phyloP scores from a whole-genome alignment of 2,797 vertebrate genomes.

The Sebastolobus altivelis region DNA sequence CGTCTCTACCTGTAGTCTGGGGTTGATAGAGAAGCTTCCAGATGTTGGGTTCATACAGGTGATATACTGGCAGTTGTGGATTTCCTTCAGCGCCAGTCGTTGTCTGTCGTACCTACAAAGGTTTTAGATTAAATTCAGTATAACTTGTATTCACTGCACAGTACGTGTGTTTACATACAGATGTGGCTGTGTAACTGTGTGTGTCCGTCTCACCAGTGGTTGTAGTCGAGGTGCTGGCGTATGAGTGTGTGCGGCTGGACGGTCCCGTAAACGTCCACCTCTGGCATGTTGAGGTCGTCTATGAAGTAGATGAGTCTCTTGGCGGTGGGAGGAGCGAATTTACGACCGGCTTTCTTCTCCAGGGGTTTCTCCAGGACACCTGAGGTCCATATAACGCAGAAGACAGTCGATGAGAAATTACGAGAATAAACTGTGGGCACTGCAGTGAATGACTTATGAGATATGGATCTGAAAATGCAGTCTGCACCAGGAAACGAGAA shows the following conservation, averaged over 20 bases:
- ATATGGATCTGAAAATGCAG: not conserved
- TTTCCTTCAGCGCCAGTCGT: constrained; percentile 92
- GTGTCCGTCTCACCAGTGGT: constrained; percentile 79
- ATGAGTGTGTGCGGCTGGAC: constrained; percentile 88
- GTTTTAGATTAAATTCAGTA: constrained; percentile 5
- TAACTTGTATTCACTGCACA: not conserved
- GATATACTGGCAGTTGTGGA: constrained; percentile 93
- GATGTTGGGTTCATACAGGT: constrained; percentile 95
- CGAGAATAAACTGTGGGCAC: not conserved
- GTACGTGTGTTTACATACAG: not conserved
- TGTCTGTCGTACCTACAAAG: constrained; percentile 95
- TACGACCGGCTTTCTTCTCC: constrained; percentile 88
- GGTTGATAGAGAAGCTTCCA: constrained; percentile 95
- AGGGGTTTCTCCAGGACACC: constrained; percentile 88
- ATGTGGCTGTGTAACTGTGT: not conserved
- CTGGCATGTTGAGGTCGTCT: constrained; percentile 89
- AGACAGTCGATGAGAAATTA: not conserved
- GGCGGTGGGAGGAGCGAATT: constrained; percentile 83
- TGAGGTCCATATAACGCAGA: constrained; percentile 36
- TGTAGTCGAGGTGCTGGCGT: constrained; percentile 87
- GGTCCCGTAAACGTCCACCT: constrained; percentile 86
- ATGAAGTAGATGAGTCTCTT: constrained; percentile 90
- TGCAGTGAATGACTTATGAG: not conserved
- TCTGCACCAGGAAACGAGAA: not conserved
- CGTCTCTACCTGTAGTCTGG: constrained; percentile 89